A percentile compares a stretch with the other conserved stretches of the same genome.
Conservation (phyloP, 2,797 vertebrate species). For the Gymnoscopelus braueri region DNA sequence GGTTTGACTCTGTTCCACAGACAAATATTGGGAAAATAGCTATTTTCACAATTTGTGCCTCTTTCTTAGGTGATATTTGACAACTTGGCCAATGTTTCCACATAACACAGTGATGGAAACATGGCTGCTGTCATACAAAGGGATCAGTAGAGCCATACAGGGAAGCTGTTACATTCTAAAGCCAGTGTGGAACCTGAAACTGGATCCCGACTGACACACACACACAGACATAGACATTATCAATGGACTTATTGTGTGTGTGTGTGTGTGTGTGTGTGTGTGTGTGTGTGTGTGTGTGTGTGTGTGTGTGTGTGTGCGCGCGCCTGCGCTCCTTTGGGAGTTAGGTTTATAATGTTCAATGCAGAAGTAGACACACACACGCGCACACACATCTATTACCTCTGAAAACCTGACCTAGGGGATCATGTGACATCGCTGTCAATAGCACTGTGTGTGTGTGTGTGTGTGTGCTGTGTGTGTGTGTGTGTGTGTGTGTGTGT, state of each 20-base stretch:
- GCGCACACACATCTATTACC: slow-evolving; percentile 21
- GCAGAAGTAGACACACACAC: background rate
- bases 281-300: slow-evolving; percentile 15
- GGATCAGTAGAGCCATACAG: slow-evolving; percentile 34
- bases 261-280: slow-evolving; percentile 27
- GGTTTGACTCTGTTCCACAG: too few relatives aligned
- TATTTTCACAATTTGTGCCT: too few relatives aligned
- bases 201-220: slow-evolving; percentile 50
- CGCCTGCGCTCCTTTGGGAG: slow-evolving; percentile 18
- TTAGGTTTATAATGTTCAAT: slow-evolving; percentile 20
- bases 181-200: slow-evolving; percentile 47
- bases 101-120: too few relatives aligned
- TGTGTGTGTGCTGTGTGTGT: slow-evolving; percentile 14
- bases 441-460: slow-evolving; percentile 36
- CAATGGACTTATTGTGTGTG: slow-evolving; percentile 62
- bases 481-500: background rate
- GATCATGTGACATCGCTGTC: slow-evolving; percentile 58
- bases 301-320: slow-evolving; percentile 52
- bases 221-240: slow-evolving; percentile 35
- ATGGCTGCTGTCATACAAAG: too few relatives aligned
- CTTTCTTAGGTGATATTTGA: too few relatives aligned
- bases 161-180: slow-evolving; percentile 38
- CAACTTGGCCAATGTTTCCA: too few relatives aligned
- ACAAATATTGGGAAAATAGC: too few relatives aligned
- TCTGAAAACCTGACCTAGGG: slow-evolving; percentile 37